Base-by-base conservation (phyloP, 2,888 invertebrate species). In the Xiphydria camelus region DNA sequence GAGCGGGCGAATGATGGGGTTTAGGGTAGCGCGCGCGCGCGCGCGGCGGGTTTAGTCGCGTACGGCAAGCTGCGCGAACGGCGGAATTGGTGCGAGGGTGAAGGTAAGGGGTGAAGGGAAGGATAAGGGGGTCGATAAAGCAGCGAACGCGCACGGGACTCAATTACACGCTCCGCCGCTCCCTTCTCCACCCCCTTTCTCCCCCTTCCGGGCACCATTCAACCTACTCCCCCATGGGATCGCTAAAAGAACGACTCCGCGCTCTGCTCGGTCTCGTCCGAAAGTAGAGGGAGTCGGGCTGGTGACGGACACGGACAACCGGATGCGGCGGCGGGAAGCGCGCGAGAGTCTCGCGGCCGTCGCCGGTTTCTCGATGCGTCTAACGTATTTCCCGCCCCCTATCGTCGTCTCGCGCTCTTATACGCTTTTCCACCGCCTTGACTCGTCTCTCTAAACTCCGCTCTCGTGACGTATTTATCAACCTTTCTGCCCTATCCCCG, bases 111-210 rank as follows among this genome's bases (percentile, higher is more conserved):
- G 50, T 45, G 51, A 52, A 57, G 57, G 52, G 47, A 45, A 56
- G 62, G 52, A 54, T 61, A 61, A 62, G 66, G 65, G 66, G 68
- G 69, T 74, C 74, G 74, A 74, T 74, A 73, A 73, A 74, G 74
- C 69, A 73, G 74, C 69, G 73, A 74, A 73, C 73, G 73, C 64
- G 56, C 56, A 61, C 68, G 67, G 68, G 73, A 74, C 74, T 74
- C 74, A 74, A 74, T 74, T 74, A 74, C 74, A 74, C 70, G 74
- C 71, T 74, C 59, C 66, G 64, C 51, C 65, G 74, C 62, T 56
- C 59, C 49, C 58, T 53, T 10, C 31, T 26, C 12, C 44, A 10
- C 25, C 31, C 23, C 51, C 51, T 49, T 47, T 57, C n/a, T 29
- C 29, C 3, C 12, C 29, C 29, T 29, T 61, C 57, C 57, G 46